Conservation (phyloP, 2,888 invertebrate genomes). For the Lasioglossum lativentre region DNA sequence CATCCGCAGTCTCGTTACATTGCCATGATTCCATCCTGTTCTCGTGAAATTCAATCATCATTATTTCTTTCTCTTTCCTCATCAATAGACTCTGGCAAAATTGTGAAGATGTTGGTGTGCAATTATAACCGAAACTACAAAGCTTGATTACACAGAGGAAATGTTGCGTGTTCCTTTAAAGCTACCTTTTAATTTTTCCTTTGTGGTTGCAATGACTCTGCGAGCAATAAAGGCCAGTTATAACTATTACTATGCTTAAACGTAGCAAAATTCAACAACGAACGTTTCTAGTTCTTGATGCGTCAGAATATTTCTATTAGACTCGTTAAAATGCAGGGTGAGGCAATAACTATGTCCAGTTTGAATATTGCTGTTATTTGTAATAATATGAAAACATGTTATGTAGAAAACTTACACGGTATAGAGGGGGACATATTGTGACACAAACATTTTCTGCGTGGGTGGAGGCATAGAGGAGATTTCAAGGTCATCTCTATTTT, state of each 20-base stretch:
- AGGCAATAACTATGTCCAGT: too few relatives aligned
- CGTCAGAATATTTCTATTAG: background rate
- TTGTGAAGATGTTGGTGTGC: background rate
- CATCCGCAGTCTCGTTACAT: background rate
- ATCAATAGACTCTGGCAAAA: background rate
- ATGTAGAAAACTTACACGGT: too few relatives aligned
- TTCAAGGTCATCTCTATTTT: too few relatives aligned
- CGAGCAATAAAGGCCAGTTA: background rate
- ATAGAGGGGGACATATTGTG: too few relatives aligned
- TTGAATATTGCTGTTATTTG: too few relatives aligned
- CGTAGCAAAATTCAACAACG: background rate
- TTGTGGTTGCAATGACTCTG: background rate
- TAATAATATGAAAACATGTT: too few relatives aligned
- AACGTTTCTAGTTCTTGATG: background rate
- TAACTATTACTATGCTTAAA: background rate
- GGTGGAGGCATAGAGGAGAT: too few relatives aligned
- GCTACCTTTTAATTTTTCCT: background rate
- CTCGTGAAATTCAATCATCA: background rate
- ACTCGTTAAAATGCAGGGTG: too few relatives aligned
- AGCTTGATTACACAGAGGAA: conserved; percentile 1
- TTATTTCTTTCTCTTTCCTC: background rate
- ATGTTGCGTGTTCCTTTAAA: background rate
- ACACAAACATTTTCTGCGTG: too few relatives aligned
- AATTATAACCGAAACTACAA: background rate
- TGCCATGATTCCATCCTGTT: background rate